Evolutionary conservation across 2,113 vertebrate species (phyloP).

Genomic region (Solenodon paradoxus): DNA sequence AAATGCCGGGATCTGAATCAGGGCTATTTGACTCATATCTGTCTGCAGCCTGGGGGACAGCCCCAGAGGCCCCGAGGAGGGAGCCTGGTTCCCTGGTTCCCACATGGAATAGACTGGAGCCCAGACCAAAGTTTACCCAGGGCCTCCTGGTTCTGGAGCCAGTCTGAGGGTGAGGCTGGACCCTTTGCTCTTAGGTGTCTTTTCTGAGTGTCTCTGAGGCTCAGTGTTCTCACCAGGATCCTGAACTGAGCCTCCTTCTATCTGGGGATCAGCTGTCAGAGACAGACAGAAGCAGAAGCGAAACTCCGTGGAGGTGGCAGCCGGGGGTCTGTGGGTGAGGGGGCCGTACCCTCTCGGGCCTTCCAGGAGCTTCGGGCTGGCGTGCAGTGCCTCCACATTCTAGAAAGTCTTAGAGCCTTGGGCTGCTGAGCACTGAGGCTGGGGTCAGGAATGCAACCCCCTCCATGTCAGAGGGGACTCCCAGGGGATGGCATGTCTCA

Average conservation of each 20-base stretch:
- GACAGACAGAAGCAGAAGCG: not conserved
- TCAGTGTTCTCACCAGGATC: not conserved
- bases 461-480: not conserved
- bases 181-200: not conserved
- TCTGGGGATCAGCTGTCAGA: not conserved
- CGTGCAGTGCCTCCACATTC: not conserved
- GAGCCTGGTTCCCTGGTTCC: not conserved
- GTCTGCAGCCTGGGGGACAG: not conserved
- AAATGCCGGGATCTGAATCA: not conserved
- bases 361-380: not conserved
- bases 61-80: not conserved
- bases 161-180: not conserved
- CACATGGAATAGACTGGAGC: not conserved
- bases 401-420: not conserved
- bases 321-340: not conserved
- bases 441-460: not conserved
- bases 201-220: not conserved
- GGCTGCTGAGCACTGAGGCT: not conserved
- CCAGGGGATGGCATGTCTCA: not conserved
- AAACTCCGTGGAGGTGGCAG: not conserved
- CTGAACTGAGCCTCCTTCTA: not conserved
- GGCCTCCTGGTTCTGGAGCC: not conserved
- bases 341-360: not conserved
- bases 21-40: not conserved
- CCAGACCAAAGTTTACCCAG: not conserved